Base-by-base conservation (phyloP, 37 sponge, comb jelly and placozoan species). In the Oopsacas minuta region DNA sequence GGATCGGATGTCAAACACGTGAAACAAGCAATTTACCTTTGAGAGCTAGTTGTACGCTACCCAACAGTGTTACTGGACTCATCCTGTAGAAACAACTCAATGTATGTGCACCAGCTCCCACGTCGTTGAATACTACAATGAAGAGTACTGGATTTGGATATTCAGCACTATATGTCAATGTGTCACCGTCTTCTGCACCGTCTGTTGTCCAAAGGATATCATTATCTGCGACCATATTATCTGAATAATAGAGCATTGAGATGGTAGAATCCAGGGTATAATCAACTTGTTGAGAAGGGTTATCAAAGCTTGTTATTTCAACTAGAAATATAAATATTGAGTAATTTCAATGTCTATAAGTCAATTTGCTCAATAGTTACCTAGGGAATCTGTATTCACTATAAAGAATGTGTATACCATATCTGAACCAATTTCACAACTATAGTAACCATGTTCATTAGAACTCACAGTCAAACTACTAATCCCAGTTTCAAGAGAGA, bases 91-190 rank as follows among this genome's bases (percentile, higher is more conserved):
- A 61, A n/a, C 75, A 61, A 3, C 28, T 61, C 22, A 61, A 61
- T 25, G 75, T 61, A 34, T 61, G 75, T 61, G 7, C 28, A 61
- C 75, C 75, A 32, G 28, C 75, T 61, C 75, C 75, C 30, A 61
- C 75, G 28, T 61, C 75, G 28, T 25, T 32, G 75, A 61, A 61
- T 61, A 61, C 30, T 61, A 3, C 28, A n/a, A 25, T 61, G 32
- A 61, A 61, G 5, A n/a, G 75, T 32, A 61, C 75, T 25, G 75
- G 75, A 61, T 61, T 61, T 61, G 75, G 75, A 61, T 61, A 61
- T 12, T 61, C 75, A 61, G 22, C 1, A 61, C 30, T 61, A 34
- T 25, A 61, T 61, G 5, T 3, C 22, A 3, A 7, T 3, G 5
- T 12, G 28, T 20, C 22, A 25, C 75, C 75, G 7, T 10, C 28